A percentile compares a stretch with the other conserved stretches of the same genome.
Conservation (phyloP, 2,113 vertebrate genomes). For the Gymnobelideus leadbeateri region DNA sequence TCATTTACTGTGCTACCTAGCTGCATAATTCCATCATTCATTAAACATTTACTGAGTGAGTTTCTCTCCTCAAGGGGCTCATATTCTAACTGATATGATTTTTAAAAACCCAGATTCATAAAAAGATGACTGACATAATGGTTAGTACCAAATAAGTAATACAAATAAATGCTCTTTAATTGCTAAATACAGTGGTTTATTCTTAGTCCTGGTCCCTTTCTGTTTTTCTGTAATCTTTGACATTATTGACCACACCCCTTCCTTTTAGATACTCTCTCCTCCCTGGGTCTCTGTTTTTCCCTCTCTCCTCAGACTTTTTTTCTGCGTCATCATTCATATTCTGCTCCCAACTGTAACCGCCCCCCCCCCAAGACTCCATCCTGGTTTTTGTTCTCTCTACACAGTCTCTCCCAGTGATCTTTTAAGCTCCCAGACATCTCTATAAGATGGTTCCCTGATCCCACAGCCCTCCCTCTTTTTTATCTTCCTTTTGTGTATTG, state of each 20-base stretch:
- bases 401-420: too few relatives aligned
- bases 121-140: neutral
- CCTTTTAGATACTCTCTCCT: neutral
- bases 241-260: neutral
- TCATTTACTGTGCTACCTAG: neutral
- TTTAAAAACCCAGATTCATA: neutral
- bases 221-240: neutral
- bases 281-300: too few relatives aligned
- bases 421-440: too few relatives aligned
- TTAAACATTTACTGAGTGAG: neutral
- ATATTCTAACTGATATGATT: neutral
- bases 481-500: neutral
- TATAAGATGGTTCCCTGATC: neutral
- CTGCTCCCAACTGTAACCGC: too few relatives aligned
- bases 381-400: too few relatives aligned
- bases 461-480: neutral
- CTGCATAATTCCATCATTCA: neutral
- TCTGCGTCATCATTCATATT: too few relatives aligned
- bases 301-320: too few relatives aligned
- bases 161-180: neutral
- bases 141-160: neutral
- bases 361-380: too few relatives aligned
- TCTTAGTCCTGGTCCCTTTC: neutral
- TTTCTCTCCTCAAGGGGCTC: neutral
- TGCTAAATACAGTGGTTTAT: neutral